Conservation (phyloP, 2,888 invertebrate genomes). For the Apamea epomidion region DNA sequence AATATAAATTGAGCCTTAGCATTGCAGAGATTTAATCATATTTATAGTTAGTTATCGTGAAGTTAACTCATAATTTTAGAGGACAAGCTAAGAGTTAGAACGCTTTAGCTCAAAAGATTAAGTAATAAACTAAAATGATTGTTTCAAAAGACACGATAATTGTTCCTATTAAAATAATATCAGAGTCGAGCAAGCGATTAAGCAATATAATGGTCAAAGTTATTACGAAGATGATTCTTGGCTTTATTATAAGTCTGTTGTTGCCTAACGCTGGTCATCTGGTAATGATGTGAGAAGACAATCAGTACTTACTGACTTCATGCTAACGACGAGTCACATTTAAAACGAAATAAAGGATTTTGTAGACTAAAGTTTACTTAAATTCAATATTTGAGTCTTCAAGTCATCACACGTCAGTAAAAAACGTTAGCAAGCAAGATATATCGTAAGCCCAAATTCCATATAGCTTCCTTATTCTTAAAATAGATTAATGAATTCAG, state of each 20-base stretch:
- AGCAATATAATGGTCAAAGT: conserved; percentile 36
- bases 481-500: background rate
- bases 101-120: conserved; percentile 6
- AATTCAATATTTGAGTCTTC: background rate
- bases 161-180: conserved; percentile 56
- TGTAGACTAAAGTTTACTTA: background rate
- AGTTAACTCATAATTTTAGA: conserved; percentile 25
- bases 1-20: background rate
- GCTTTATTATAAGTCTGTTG: conserved; percentile 14
- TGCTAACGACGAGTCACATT: background rate
- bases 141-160: conserved; percentile 40
- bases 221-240: conserved; percentile 28
- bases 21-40: background rate
- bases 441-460: background rate
- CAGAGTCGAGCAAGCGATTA: conserved; percentile 30
- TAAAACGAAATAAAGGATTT: background rate
- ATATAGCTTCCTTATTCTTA: background rate
- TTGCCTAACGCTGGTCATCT: conserved; percentile 7
- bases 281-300: conserved; percentile 8
- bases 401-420: background rate
- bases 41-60: conserved; percentile 5
- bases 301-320: conserved; percentile 15
- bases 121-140: conserved; percentile 35
- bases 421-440: background rate
- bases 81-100: conserved; percentile 19